phyloP scores from a whole-genome alignment of 2,113 vertebrate genomes.

The Myotis yumanensis region DNA sequence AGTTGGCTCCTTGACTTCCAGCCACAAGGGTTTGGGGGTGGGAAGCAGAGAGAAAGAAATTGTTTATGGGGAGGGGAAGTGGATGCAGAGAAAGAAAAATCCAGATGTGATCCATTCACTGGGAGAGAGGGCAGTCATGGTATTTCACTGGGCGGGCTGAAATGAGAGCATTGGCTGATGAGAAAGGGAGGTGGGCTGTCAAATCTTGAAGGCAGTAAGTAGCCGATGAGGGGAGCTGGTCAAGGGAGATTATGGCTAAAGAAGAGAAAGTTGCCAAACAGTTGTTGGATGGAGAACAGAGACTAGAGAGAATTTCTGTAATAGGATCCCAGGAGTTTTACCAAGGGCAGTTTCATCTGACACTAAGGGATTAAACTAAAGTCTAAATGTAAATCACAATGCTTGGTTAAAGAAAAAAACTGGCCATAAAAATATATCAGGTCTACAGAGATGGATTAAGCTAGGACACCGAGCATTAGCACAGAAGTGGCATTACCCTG shows the following conservation, averaged over 20 bases:
- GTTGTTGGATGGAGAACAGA: background rate
- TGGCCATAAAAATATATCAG: background rate
- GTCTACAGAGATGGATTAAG: background rate
- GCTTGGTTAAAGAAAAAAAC: constrained; percentile 17
- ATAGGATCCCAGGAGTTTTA: background rate
- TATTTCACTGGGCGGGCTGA: background rate
- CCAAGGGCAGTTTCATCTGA: background rate
- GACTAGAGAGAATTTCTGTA: background rate
- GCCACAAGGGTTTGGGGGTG: background rate
- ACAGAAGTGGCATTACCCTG: background rate
- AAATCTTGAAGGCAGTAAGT: background rate
- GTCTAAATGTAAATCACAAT: background rate
- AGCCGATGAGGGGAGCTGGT: background rate
- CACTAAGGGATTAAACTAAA: background rate
- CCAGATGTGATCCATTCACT: background rate
- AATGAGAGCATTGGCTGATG: background rate
- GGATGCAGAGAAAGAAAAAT: background rate
- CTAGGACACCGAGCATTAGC: background rate
- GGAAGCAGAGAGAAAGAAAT: background rate
- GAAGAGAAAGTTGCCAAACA: background rate
- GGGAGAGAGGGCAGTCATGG: background rate
- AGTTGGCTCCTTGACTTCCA: background rate
- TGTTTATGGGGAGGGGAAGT: background rate
- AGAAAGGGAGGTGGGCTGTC: background rate
- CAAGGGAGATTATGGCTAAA: background rate